Base-by-base conservation (phyloP, 2,113 vertebrate genomes). In the Aix galericulata region DNA sequence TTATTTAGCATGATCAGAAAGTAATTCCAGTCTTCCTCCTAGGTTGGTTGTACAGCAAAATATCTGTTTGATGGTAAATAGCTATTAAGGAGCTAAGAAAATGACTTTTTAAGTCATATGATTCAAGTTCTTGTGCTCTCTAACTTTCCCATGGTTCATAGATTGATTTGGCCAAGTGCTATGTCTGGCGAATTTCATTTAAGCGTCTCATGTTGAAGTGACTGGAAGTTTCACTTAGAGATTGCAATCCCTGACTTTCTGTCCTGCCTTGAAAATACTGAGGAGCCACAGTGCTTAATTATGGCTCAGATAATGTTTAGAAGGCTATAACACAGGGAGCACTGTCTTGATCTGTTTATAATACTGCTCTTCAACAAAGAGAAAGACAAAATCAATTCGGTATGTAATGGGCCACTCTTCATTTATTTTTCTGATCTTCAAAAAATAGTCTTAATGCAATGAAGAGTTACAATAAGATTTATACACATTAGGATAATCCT, bases 351-450 rank as follows among this genome's bases (percentile, higher is more conserved):
- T 53, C 21, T 77, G 5, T 58, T 48, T 76, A 6, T 34, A 74
- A 11, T 55, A 34, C 2, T 29, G 23, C 5, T 53, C 34, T 91
- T 50, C 36, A 64, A 44, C 8, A 72, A 82, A 80, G 71, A 87
- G 36, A 68, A 75, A 42, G 29, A 22, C 38, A 20, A 76, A 77
- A 62, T 67, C 27, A 58, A 10, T 66, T 82, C 42, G 26, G 2
- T 68, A 25, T 27, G 62, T 68, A 52, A 76, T 1, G 0, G 29
- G 32, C 22, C n/a, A 67, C 1, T 7, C 16, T 62, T 88, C 0
- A 67, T n/a, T 88, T 92, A 17, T 85, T 92, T 85, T 85, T 82
- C 59, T 82, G 44, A 58, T 84, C 25, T 79, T 88, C 58, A 77
- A 67, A 73, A 82, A 75, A 26, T 2, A 42, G 25, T 71, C n/a